Evolutionary conservation across 1,140 invertebrate species (phyloP), one percentile per base, ranked within the genome.

Genomic region (Temnothorax longispinosus): DNA sequence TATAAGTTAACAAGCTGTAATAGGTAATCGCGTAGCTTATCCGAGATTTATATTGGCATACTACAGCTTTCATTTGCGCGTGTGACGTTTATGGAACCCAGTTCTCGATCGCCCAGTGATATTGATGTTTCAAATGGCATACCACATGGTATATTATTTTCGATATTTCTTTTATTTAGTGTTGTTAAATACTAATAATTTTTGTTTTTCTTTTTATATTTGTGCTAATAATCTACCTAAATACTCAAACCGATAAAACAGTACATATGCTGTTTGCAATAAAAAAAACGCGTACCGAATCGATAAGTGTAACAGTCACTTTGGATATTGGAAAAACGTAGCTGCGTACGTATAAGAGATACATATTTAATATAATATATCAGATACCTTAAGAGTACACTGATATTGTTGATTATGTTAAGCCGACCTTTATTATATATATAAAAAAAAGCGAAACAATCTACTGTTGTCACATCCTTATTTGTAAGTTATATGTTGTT

Each of bases 1-100:
- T 80, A 69, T 86, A 86, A 80, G 54, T 81, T 86, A 69, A 67
- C n/a, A 44, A 44, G 27, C n/a, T 86, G 13, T 86, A 80, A 80
- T 78, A 38, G n/a, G 2, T 69, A 69, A 86, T 69, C 41, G 13
- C 47, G n/a, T 82, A 85, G 54, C n/a, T 75, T 74, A 84, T 13
- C 15, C n/a, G 2, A 75, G 38, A 81, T 38, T 80, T 80, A 32
- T 38, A 72, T 75, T 84, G 80, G 80, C 80, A 60, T 62, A 84
- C 18, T 75, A 52, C 56, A 84, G 54, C 54, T 75, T 74, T 84
- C 69, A 75, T 84, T 84, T 84, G 52, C 41, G 38, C 27, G 18
- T 38, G 47, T 64, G 27, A 69, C 18, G 13, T 82, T 82, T 47
- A 62, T 18, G 13, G 18, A 75, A 74, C 32, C 27, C 38, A 27